These are phyloP conservation scores for Cavia aperea DNA, from an alignment of 2,113 vertebrate species.

Conservation along the genomic window DNA sequence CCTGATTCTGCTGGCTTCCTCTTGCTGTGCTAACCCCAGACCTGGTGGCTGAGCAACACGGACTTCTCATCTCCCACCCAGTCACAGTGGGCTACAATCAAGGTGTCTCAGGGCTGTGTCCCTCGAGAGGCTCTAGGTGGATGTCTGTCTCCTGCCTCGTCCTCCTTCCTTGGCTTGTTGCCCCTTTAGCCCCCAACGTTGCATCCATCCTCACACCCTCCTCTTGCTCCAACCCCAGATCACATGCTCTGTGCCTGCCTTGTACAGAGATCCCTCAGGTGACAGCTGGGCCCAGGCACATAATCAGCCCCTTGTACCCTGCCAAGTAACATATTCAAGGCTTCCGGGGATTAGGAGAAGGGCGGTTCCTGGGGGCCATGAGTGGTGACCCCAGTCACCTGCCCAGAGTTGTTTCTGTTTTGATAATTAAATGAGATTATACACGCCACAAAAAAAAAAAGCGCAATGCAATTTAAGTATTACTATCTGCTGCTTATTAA, in stretches of 20 bases:
- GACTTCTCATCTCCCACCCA: rapidly evolving
- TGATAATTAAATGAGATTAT: neutral
- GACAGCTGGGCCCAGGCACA: neutral
- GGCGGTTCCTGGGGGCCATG: neutral
- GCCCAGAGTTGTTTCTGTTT: neutral
- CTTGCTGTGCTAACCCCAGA: neutral
- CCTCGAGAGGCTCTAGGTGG: too few relatives aligned
- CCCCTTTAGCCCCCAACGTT: too few relatives aligned
- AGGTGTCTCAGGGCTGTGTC: rapidly evolving
- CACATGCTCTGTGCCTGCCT: neutral
- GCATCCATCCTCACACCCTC: neutral
- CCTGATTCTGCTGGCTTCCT: rapidly evolving
- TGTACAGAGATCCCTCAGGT: neutral
- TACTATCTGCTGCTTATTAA: neutral
- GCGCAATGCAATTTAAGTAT: neutral
- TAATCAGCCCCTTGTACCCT: neutral
- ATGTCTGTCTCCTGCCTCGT: rapidly evolving
- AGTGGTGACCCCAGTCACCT: neutral
- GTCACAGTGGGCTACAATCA: neutral
- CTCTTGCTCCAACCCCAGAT: too few relatives aligned
- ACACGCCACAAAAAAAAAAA: neutral
- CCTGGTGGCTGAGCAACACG: neutral
- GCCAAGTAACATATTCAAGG: rapidly evolving
- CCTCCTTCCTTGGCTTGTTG: rapidly evolving
- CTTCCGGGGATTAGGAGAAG: neutral